These are phyloP conservation scores for Aphodius sticticus DNA, from an alignment of 2,888 invertebrate species.

Conservation along the genomic window DNA sequence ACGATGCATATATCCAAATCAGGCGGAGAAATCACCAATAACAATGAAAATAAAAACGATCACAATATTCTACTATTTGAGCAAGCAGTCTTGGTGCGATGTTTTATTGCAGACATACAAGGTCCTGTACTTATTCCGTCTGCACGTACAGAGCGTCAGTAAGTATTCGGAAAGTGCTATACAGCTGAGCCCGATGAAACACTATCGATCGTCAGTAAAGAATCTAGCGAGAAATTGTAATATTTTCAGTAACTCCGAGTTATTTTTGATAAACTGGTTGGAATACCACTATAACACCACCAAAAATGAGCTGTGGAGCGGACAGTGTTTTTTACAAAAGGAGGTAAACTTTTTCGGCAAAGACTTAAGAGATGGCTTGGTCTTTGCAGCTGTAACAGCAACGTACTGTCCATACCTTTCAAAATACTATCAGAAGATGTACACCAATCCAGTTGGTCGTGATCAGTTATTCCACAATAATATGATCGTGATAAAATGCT, in stretches of 20 bases:
- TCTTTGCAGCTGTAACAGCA: conserved; percentile 64
- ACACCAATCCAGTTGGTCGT: conserved; percentile 55
- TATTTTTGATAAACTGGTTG: conserved; percentile 21
- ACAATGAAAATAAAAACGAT: neutral
- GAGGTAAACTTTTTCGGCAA: conserved; percentile 59
- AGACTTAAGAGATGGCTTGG: conserved; percentile 66
- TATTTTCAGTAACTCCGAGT: conserved; percentile 12
- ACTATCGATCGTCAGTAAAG: conserved; percentile 6
- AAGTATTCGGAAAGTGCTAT: neutral
- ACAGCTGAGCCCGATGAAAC: neutral
- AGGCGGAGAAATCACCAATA: neutral
- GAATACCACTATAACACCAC: conserved; percentile 40
- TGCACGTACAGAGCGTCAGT: neutral
- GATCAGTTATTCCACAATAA: conserved; percentile 67
- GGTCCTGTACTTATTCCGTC: neutral
- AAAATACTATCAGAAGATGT: conserved; percentile 60
- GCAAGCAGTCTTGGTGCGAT: conserved; percentile 18
- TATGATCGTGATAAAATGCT: conserved; percentile 63
- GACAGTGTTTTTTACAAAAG: neutral
- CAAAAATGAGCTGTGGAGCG: conserved; percentile 39
- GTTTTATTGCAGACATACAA: conserved; percentile 19
- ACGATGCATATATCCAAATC: conserved; percentile 25
- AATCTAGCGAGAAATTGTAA: neutral
- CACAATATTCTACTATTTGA: neutral
- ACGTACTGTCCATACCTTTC: conserved; percentile 67